A percentile compares a stretch with the other conserved stretches of the same genome.
These are phyloP conservation scores for Parnassius glacialis DNA, from an alignment of 2,888 invertebrate species.

Conservation along the genomic window DNA sequence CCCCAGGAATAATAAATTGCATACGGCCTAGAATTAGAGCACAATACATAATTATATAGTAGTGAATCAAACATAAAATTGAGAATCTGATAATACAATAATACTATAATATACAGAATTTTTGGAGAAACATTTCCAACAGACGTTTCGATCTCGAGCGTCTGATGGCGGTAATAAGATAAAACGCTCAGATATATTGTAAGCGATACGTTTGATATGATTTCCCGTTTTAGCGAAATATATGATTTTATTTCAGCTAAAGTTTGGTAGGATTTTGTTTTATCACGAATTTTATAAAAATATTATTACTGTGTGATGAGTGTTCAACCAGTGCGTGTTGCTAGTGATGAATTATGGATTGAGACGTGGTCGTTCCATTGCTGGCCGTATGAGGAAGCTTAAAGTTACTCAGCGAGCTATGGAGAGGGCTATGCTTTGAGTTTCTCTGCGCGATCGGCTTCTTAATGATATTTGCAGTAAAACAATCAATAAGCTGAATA, in stretches of 20 bases:
- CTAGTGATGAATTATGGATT: too few species aligned
- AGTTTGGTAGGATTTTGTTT: not conserved
- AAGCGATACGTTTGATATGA: slow-evolving; percentile 8
- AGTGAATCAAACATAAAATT: not conserved
- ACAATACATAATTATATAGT: not conserved
- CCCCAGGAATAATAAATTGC: not conserved
- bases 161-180: slow-evolving; percentile 35
- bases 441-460: too few species aligned
- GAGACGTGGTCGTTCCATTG: too few species aligned
- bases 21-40: not conserved
- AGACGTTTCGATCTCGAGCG: slow-evolving; percentile 31
- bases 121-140: slow-evolving; percentile 37
- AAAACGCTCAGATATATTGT: slow-evolving; percentile 34
- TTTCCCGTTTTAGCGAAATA: slow-evolving; percentile 4
- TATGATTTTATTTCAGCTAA: slow-evolving; percentile 9
- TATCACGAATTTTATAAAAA: too few species aligned
- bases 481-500: too few species aligned
- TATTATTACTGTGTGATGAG: too few species aligned
- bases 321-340: too few species aligned
- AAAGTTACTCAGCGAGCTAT: too few species aligned
- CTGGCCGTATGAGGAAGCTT: too few species aligned
- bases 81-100: not conserved
- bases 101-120: slow-evolving; percentile 9
- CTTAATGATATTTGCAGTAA: too few species aligned
- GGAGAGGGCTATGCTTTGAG: too few species aligned